Conservation (phyloP, 2,888 invertebrate genomes). For the Drosophila mulleri region DNA sequence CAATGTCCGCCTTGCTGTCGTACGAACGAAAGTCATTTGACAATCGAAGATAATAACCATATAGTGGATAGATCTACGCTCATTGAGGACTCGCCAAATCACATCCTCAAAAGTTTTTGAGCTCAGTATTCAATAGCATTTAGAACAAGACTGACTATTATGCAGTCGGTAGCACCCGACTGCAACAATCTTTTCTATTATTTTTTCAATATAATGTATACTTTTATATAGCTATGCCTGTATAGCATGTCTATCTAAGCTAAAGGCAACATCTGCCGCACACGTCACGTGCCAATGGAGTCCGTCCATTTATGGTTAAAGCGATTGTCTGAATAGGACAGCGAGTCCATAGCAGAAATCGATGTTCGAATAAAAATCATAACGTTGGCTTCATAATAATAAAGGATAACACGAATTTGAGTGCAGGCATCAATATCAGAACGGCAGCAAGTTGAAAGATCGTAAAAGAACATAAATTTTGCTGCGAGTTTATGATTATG, state of each 20-base stretch:
- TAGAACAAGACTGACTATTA: neutral
- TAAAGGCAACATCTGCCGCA: slow-evolving; percentile 29
- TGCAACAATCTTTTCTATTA: neutral
- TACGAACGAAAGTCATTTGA: too few relatives aligned
- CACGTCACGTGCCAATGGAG: slow-evolving; percentile 49
- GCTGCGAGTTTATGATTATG: slow-evolving; percentile 43
- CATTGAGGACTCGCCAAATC: neutral
- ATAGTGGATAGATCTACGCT: too few relatives aligned
- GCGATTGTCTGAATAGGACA: neutral
- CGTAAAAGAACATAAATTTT: slow-evolving; percentile 46
- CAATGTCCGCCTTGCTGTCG: neutral
- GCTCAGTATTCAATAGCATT: neutral
- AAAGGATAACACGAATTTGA: slow-evolving; percentile 30
- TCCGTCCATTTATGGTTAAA: slow-evolving; percentile 35
- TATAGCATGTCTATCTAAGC: slow-evolving; percentile 7
- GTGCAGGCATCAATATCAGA: slow-evolving; percentile 33
- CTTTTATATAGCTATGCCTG: neutral
- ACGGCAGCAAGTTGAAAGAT: slow-evolving; percentile 56
- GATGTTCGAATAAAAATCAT: slow-evolving; percentile 26
- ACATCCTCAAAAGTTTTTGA: too few relatives aligned
- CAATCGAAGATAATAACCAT: too few relatives aligned
- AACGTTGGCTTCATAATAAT: slow-evolving; percentile 25
- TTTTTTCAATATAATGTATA: slow-evolving; percentile 46
- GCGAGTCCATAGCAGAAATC: slow-evolving; percentile 30
- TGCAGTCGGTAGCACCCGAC: neutral